Percentiles rank a stretch among this genome's conserved stretches.
Evolutionary conservation across 2,113 vertebrate species (phyloP).

Genomic region (Miniopterus natalensis): DNA sequence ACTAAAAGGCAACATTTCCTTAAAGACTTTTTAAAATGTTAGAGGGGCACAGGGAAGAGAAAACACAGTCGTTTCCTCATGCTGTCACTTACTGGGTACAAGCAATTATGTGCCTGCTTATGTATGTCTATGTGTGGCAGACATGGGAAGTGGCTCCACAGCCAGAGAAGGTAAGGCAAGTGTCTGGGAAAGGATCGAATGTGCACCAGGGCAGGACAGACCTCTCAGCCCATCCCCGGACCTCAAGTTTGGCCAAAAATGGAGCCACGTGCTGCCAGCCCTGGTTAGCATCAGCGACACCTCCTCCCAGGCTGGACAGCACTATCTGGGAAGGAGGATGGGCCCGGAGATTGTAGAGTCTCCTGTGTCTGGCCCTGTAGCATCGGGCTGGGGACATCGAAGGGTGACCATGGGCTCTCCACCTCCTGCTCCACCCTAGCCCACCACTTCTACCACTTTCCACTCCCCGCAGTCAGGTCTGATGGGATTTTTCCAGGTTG

Average conservation of each 20-base stretch:
- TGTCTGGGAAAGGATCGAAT: not conserved
- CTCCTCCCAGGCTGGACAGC: constrained; percentile 3
- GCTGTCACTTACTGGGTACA: not conserved
- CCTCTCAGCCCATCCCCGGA: not conserved
- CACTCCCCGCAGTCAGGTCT: not conserved
- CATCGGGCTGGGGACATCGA: not conserved
- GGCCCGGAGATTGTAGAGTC: constrained; percentile 51
- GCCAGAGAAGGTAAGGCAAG: not conserved
- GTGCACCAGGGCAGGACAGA: not conserved
- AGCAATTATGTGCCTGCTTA: not conserved
- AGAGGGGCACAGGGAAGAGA: not conserved
- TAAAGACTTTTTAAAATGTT: not conserved
- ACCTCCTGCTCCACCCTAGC: not conserved
- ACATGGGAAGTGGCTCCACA: not conserved
- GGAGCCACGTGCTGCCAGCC: not conserved
- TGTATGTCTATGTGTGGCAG: not conserved
- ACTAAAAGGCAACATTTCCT: not conserved
- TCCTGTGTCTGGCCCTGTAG: constrained; percentile 47
- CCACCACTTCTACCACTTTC: not conserved
- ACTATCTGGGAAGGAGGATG: constrained; percentile 44
- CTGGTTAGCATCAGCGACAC: constrained; percentile 75
- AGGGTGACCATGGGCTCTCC: not conserved
- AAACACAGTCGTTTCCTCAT: not conserved
- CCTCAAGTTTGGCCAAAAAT: constrained; percentile 24
- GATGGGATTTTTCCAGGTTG: constrained; percentile 72